A percentile compares a stretch with the other conserved stretches of the same genome.
Conservation (phyloP, 2,797 vertebrate genomes). For the Anableps anableps region DNA sequence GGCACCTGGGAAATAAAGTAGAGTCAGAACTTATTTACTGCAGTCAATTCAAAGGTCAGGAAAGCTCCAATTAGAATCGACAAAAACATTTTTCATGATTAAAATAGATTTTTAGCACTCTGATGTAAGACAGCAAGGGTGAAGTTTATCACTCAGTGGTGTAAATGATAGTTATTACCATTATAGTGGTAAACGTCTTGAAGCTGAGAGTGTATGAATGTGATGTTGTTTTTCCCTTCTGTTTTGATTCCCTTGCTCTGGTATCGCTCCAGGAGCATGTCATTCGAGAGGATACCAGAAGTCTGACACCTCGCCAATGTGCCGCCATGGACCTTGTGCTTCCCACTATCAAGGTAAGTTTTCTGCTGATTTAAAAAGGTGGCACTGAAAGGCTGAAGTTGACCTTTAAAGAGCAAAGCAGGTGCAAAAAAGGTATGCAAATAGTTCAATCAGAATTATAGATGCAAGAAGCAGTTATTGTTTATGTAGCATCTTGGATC, state of each 20-base stretch:
- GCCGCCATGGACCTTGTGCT: constrained; percentile 94
- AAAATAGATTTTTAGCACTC: constrained; percentile 29
- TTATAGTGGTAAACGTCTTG: not conserved
- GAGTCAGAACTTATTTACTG: constrained; percentile 21
- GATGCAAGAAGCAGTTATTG: not conserved
- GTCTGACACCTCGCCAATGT: constrained; percentile 92
- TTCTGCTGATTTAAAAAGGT: constrained; percentile 21
- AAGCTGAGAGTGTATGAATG: constrained; percentile 2
- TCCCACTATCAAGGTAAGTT: constrained; percentile 93
- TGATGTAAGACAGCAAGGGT: not conserved
- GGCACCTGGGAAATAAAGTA: constrained; percentile 34
- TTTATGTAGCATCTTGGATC: not conserved
- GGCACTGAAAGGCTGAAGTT: not conserved
- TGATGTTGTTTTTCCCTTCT: not conserved
- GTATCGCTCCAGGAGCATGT: constrained; percentile 89
- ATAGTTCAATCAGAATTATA: not conserved
- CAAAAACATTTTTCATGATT: constrained; percentile 36
- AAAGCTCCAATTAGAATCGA: constrained; percentile 37
- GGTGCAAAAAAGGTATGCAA: constrained; percentile 19
- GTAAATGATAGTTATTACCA: constrained; percentile 8
- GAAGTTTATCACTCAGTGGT: constrained; percentile 11
- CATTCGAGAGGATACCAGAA: constrained; percentile 91
- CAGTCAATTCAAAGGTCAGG: constrained; percentile 33
- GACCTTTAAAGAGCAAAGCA: constrained; percentile 29
- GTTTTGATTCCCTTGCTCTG: constrained; percentile 22